phyloP scores from a whole-genome alignment of 37 sponge, comb jelly and placozoan genomes.

The Dysidea cf. avara region DNA sequence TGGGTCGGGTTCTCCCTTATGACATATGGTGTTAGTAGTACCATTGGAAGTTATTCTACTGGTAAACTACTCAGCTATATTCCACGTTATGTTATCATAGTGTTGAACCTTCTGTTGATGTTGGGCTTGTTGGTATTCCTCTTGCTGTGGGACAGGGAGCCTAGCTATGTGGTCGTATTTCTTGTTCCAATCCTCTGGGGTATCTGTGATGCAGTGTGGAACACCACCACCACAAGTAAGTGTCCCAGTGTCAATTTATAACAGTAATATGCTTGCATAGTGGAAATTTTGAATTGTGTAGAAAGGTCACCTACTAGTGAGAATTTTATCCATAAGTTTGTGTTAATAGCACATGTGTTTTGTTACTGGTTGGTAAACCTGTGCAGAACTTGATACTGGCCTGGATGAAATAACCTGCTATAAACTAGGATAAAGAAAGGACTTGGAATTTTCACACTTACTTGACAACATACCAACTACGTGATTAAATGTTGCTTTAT shows the following conservation, averaged over 20 bases:
- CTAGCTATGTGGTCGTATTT: constrained; percentile 43
- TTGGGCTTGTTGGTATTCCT: constrained; percentile 37
- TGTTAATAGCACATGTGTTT: not conserved
- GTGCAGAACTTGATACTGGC: too few relatives aligned
- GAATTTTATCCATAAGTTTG: not conserved
- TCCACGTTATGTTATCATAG: constrained; percentile 33
- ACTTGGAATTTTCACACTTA: too few relatives aligned
- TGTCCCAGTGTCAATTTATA: not conserved
- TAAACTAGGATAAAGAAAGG: too few relatives aligned
- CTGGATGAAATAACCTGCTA: too few relatives aligned
- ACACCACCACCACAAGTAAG: constrained; percentile 55
- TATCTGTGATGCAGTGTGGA: constrained; percentile 44
- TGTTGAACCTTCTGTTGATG: constrained; percentile 9
- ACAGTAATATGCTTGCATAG: not conserved
- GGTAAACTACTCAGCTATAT: constrained; percentile 33
- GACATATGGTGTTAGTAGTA: constrained; percentile 38
- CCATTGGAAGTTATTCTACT: constrained; percentile 5
- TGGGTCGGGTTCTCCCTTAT: constrained; percentile 43
- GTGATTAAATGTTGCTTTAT: too few relatives aligned
- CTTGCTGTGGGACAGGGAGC: constrained; percentile 40
- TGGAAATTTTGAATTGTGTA: not conserved
- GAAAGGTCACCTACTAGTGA: not conserved
- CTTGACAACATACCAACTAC: too few relatives aligned
- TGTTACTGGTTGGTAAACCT: too few relatives aligned
- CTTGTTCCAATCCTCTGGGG: constrained; percentile 49